phyloP scores from a whole-genome alignment of 92 coral and sea anemone species.

The Galaxea fascicularis region DNA sequence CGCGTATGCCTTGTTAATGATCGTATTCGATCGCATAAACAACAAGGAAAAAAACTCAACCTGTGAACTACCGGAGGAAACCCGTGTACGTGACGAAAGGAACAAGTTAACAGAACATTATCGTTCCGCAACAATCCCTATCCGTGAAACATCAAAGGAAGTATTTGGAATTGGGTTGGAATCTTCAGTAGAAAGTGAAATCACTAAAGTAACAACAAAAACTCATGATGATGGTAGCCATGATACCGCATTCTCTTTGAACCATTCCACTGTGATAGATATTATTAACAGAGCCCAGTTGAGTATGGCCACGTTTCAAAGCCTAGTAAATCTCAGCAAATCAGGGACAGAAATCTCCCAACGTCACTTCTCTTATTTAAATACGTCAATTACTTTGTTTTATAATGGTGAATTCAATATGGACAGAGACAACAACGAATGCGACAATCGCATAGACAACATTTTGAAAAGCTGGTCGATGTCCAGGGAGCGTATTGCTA shows the following conservation, averaged over 20 bases:
- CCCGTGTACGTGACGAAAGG: slow-evolving; percentile 41
- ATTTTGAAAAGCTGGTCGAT: no score
- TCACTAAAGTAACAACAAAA: slow-evolving; percentile 8
- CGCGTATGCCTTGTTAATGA: slow-evolving; percentile 52
- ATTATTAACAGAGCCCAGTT: no score
- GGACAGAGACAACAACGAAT: neutral
- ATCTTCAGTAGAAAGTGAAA: slow-evolving; percentile 1
- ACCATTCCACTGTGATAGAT: no score
- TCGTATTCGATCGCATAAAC: slow-evolving; percentile 43
- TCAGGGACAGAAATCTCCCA: slow-evolving; percentile 14
- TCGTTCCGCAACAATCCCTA: slow-evolving; percentile 7
- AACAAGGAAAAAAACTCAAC: slow-evolving; percentile 11
- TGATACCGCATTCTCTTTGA: neutral
- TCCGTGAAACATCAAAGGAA: slow-evolving; percentile 14
- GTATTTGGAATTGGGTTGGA: slow-evolving; percentile 21
- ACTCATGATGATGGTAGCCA: neutral
- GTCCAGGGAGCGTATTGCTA: no score
- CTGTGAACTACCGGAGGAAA: slow-evolving; percentile 16
- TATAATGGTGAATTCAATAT: neutral
- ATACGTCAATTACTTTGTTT: neutral
- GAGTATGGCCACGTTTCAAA: no score
- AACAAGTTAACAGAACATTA: slow-evolving; percentile 8
- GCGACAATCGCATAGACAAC: neutral
- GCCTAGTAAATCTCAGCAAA: slow-evolving; percentile 33
- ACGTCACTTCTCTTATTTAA: no score